Evolutionary conservation across 30 jellyfish, hydroid and myxozoan species (phyloP), one percentile per base, ranked within the genome.

Genomic region (Hydractinia echinata): DNA sequence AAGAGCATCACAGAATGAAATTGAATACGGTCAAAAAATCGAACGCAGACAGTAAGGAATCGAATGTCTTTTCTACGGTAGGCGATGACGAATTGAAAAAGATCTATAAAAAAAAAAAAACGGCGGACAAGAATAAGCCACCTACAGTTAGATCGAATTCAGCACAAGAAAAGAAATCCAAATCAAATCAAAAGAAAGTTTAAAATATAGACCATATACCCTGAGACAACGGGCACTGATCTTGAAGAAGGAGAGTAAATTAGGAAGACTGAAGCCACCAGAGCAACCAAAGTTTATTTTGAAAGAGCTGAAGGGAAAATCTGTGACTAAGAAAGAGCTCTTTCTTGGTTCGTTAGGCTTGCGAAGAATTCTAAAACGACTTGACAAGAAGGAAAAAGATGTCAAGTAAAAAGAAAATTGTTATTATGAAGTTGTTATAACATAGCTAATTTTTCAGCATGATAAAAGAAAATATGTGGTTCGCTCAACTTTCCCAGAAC

Each of bases 161-260:
- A n/a, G 19, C 74, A 4, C 74, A 6, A 51, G 74, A 64, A 6
- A 64, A 64, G 39, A 64, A 64, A 64, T n/a, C 19, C 19, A 64
- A 64, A 44, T 62, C 10, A 62, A 62, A 62, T 7, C 1, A 44
- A 64, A 64, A 51, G 74, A 64, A 13, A 51, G 19, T 6, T 51
- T n/a, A 13, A 64, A 64, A 13, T 64, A n/a, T 51, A 64, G 39
- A 13, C 74, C 51, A 7, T 64, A 64, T 51, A 64, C 74, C 9
- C 74, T 64, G 74, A 64, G 74, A 64, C 74, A 64, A 64, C 9
- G 74, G 18, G 74, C 74, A 13, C 39, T 64, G 39, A 51, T 64
- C 39, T 64, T 64, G 4, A 64, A 64, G 2, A 64, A 64, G 39
- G 74, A 44, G 51, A 64, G 39, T n/a, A 64, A 64, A 64, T 64